Evolutionary conservation across 2,113 vertebrate genomes (phyloP).

Genomic region (Romanogobio albipinnatus): DNA sequence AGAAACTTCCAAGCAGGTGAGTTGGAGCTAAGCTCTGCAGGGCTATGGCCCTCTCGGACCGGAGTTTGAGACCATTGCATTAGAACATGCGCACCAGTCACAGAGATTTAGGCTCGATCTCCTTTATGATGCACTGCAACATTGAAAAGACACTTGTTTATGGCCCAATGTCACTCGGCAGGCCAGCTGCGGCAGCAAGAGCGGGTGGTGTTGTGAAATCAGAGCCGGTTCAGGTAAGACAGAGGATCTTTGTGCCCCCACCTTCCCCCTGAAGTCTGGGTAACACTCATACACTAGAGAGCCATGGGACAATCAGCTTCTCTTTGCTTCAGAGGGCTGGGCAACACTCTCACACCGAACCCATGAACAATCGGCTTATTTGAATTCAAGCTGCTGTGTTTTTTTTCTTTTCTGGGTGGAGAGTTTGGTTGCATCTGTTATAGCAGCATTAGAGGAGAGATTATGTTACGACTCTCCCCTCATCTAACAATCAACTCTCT

Average conservation of each 20-base stretch:
- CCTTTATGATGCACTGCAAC: neutral
- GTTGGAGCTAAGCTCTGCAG: no score
- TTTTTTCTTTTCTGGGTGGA: conserved; percentile 54
- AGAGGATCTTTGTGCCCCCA: conserved; percentile 74
- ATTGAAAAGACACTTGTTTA: neutral
- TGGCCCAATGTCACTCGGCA: conserved; percentile 26
- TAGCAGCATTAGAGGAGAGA: conserved; percentile 48
- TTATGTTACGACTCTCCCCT: conserved; percentile 56
- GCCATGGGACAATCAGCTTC: conserved; percentile 63
- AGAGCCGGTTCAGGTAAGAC: conserved; percentile 71
- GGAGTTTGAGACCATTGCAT: no score
- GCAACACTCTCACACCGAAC: conserved; percentile 45
- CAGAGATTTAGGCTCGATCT: neutral
- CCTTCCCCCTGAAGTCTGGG: conserved; percentile 51
- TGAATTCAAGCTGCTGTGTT: conserved; percentile 38
- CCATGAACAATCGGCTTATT: conserved; percentile 58
- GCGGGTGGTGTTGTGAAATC: conserved; percentile 66
- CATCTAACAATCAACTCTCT: conserved; percentile 53
- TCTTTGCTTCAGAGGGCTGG: conserved; percentile 42
- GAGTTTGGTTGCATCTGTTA: conserved; percentile 51
- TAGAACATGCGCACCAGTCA: neutral
- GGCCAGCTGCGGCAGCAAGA: conserved; percentile 38
- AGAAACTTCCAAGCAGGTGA: no score
- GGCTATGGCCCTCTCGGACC: no score
- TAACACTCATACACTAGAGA: conserved; percentile 54